Base-by-base conservation (phyloP, 1,140 invertebrate species). In the Caenorhabditis inopinata region DNA sequence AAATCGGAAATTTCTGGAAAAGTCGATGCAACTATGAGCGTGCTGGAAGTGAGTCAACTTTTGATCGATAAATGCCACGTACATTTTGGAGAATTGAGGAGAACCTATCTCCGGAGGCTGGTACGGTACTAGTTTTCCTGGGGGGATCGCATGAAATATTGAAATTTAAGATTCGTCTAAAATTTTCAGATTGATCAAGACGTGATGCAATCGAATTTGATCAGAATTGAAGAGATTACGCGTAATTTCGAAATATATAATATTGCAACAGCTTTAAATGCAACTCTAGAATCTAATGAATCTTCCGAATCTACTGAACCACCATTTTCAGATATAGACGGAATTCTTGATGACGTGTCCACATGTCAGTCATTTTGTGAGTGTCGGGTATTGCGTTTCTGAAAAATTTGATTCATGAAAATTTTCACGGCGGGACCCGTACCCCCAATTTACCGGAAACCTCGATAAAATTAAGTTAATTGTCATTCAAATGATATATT, bases 321-420 rank as follows among this genome's bases (percentile, higher is more conserved):
- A 1, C n/a, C 29, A 16, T n/a, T 1, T 23, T 42, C 32, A 25
- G 58, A 68, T n/a, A 3, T 68, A 18, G 16, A 68, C 2, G 21
- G 21, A n/a, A 68, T 68, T 42, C n/a, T 68, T n/a, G 58, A 68
- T 42, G 58, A 68, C 12, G 58, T 68, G 11, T 68, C 58, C 25
- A 68, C 58, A n/a, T 29, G 32, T 68, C 32, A 27, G 12, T 68
- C 58, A 7, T 68, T 68, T 42, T 42, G 58, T 68, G n/a, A 42
- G 58, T 23, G n/a, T 16, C n/a, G n/a, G n/a, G n/a, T n/a, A n/a
- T n/a, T n/a, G n/a, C n/a, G n/a, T n/a, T n/a, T n/a, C n/a, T n/a
- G n/a, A n/a, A n/a, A n/a, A n/a, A n/a, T n/a, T n/a, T n/a, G n/a
- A n/a, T n/a, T n/a, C n/a, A n/a, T n/a, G n/a, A n/a, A n/a, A n/a